Evolutionary conservation across 1,140 invertebrate genomes (phyloP), one percentile per base, ranked within the genome.

Genomic region (Diorhabda elongata): DNA sequence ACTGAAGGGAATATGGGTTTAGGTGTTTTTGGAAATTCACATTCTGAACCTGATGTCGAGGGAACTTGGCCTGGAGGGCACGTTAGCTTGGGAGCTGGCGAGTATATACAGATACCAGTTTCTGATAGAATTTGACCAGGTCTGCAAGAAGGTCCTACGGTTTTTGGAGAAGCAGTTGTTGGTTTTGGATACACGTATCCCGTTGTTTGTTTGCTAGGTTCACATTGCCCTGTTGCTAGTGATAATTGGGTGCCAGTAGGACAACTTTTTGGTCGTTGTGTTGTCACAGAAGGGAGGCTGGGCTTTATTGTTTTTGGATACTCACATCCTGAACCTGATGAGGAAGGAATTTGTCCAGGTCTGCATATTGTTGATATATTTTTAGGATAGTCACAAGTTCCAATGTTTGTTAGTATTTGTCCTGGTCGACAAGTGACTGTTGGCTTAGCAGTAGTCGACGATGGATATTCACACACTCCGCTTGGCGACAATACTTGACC

Each of bases 301-400:
- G 43, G 11, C 11, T 7, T 8, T 6, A 8, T n/a, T 11, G 41
- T 60, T 11, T 60, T 5, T 7, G 61, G 61, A 11, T 63, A 63
- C 44, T 63, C 61, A 44, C 61, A 63, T 43, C 61, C 61, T 11
- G 44, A 63, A n/a, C 61, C 61, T 44, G 61, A 63, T 44, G 61
- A 45, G 3, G 61, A 63, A 44, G 44, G 61, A 63, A 63, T 26
- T 44, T 63, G 42, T 63, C 61, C 61, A n/a, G 61, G 26, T 26
- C 26, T 26, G 26, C 26, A 26, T 26, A 1, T 26, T 26, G 26
- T 26, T 26, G 26, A 26, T 26, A 26, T 26, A 26, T 26, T 26
- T 26, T 26, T 26, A 44, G 61, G 43, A 44, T 57, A 66, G 26
- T 8, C 44, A 57, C 64, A 66, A 42, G n/a, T 43, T 66, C 64